Percentiles rank a stretch among this genome's conserved stretches.
Conservation (phyloP, 2,888 invertebrate species). For the Acheta domesticus region DNA sequence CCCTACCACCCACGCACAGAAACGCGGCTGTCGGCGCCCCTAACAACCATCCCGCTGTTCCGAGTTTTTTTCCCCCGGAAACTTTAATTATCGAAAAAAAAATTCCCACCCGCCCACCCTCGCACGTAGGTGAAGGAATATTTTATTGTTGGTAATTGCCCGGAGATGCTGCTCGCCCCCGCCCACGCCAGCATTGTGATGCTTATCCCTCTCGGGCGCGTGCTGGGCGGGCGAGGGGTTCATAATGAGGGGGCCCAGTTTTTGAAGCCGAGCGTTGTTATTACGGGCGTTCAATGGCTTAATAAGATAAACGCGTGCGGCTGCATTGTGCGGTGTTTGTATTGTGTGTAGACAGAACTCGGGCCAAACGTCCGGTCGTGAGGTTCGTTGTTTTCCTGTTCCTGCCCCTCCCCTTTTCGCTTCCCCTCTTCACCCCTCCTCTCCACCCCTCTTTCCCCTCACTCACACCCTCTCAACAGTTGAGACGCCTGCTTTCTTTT, state of each 20-base stretch:
- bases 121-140: background rate
- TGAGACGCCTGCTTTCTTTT: too few species aligned
- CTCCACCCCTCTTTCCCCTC: too few species aligned
- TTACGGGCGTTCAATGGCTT: constrained; percentile 1
- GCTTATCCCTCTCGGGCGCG: background rate
- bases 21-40: background rate
- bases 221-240: background rate
- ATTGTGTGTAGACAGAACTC: background rate
- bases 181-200: background rate
- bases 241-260: background rate
- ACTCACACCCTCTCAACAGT: too few species aligned
- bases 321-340: background rate
- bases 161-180: background rate
- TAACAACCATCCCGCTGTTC: background rate
- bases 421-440: too few species aligned
- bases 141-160: background rate
- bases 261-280: background rate
- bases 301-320: background rate
- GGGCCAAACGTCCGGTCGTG: background rate
- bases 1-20: background rate
- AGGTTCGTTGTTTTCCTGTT: background rate
- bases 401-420: background rate
- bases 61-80: background rate
- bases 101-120: background rate
- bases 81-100: background rate